Conservation (phyloP, 35 echinoderm and acorn worm genomes). For the Diadema setosum region DNA sequence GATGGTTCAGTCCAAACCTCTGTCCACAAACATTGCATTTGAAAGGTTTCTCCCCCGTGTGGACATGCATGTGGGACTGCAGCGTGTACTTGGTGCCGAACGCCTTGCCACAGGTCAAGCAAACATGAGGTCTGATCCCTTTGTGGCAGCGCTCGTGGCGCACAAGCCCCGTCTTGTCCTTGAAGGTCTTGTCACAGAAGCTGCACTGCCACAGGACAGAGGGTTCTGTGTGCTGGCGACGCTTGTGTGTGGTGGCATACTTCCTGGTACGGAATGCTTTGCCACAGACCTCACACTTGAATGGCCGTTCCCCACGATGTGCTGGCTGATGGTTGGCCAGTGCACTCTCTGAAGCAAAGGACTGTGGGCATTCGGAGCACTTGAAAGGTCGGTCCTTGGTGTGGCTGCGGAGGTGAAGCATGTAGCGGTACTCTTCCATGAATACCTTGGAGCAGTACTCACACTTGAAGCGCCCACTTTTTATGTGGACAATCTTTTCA, state of each 20-base stretch:
- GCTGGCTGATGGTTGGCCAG: neutral
- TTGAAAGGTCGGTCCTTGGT: neutral
- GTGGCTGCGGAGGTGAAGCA: neutral
- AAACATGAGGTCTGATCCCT: constrained; percentile 3
- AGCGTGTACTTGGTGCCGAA: neutral
- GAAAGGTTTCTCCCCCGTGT: neutral
- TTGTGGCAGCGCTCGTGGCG: constrained; percentile 3
- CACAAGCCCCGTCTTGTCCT: neutral
- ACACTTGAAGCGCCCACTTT: neutral
- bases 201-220: neutral
- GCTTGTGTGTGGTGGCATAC: neutral
- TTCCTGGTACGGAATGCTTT: neutral
- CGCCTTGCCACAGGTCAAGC: neutral
- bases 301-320: neutral
- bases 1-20: neutral
- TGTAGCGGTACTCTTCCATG: neutral
- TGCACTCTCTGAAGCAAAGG: neutral
- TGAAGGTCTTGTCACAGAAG: neutral
- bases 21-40: neutral
- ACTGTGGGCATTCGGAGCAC: neutral
- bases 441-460: neutral
- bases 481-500: neutral
- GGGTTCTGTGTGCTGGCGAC: neutral
- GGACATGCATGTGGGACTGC: neutral
- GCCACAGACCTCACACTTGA: neutral